Evolutionary conservation across 2,797 vertebrate genomes (phyloP), one percentile per base, ranked within the genome.

Genomic region (Cyprinella venusta): DNA sequence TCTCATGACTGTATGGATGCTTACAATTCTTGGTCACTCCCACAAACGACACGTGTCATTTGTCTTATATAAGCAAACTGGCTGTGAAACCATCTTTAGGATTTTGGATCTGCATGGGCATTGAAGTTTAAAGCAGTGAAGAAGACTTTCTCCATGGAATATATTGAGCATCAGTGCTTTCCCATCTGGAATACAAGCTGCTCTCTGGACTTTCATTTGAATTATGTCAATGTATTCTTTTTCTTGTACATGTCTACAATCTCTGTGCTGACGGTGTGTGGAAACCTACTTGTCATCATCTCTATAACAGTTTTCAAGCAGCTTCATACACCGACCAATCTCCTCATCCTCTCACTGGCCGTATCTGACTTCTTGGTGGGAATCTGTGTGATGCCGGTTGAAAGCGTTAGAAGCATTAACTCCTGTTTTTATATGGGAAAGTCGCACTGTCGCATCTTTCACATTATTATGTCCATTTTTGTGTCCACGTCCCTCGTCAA

Each of bases 321-420:
- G 12, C 65, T 86, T 15, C 76, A 48, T 26, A 78, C 67, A 4
- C 56, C 67, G 0, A 59, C 82, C 24, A 86, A 86, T 40, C 45
- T 86, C 8, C 10, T 86, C n/a, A 65, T 78, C n/a, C 40, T 86
- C 18, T 86, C 82, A 3, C 16, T 86, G 59, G 85, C 82, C 1
- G 0, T 74, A 5, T 72, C 77, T 12, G 85, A 87, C 45, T 79
- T 82, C 5, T n/a, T 81, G 24, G 30, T 84, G 9, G 86, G 86
- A 69, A 15, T 38, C 0, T 24, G 76, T 16, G 26, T 84, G 15
- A 84, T 87, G 79, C 82, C 75, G 0, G 56, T 86, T 21, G 69
- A 86, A 42, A 76, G 42, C 56, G 5, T 65, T 42, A 50, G 54
- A 8, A 52, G 48, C 6, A 40, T 79, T 21, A 70, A 71, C 33